Conservation (phyloP, 2,797 vertebrate genomes). For the Odontamblyopus lacepedii region DNA sequence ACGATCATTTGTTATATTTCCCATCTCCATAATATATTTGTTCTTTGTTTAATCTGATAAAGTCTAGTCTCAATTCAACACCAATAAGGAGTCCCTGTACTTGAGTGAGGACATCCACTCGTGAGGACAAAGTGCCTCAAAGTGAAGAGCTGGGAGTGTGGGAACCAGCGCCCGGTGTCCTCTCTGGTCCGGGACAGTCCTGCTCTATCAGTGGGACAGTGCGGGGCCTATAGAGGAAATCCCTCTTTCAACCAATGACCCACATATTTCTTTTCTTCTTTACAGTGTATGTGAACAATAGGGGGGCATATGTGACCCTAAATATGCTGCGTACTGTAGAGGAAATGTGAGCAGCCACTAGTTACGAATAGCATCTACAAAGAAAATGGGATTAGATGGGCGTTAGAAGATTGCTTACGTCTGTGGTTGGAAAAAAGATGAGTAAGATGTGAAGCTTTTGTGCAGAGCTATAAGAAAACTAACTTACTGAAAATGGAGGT, state of each 20-base stretch:
- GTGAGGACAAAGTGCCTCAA: conserved; percentile 30
- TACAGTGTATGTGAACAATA: conserved; percentile 57
- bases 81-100: background rate
- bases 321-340: conserved; percentile 11
- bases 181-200: conserved; percentile 18
- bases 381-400: background rate
- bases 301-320: conserved; percentile 38
- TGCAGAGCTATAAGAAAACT: background rate
- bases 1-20: no score
- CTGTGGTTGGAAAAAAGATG: conserved; percentile 20
- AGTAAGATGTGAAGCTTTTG: background rate
- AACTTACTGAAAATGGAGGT: background rate
- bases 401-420: conserved; percentile 14
- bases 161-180: conserved; percentile 47
- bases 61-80: background rate
- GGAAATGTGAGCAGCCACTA: conserved; percentile 27
- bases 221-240: conserved; percentile 63
- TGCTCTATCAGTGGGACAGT: conserved; percentile 56
- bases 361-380: conserved; percentile 19
- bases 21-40: no score
- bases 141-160: conserved; percentile 36
- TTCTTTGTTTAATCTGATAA: no score
- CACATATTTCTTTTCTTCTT: conserved; percentile 54
- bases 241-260: conserved; percentile 61
- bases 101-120: conserved; percentile 39